These are phyloP conservation scores for Asbolus verrucosus DNA, from an alignment of 1,140 invertebrate species.

Conservation along the genomic window DNA sequence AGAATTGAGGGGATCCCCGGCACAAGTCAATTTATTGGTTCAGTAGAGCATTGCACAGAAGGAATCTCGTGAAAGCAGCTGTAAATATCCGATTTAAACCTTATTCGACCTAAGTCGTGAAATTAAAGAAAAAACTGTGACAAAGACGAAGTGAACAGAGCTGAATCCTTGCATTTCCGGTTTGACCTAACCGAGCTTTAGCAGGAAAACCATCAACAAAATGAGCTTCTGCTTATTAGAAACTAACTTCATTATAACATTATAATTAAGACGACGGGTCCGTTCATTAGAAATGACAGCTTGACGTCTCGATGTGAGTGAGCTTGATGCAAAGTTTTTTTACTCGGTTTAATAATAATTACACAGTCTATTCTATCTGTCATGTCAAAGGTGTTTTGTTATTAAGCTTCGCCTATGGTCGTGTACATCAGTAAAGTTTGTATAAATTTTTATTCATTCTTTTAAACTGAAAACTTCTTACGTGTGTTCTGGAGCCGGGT, in stretches of 20 bases:
- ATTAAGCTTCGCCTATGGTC: not conserved
- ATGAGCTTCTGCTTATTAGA: slow-evolving; percentile 25
- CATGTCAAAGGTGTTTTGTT: not conserved
- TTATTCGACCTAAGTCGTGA: slow-evolving; percentile 4
- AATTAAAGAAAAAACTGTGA: slow-evolving; percentile 21
- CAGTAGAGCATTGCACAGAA: slow-evolving; percentile 24
- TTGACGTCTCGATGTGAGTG: slow-evolving; percentile 8
- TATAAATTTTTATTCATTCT: not conserved
- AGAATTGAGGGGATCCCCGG: not conserved
- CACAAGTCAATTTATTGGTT: slow-evolving; percentile 35
- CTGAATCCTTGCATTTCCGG: slow-evolving; percentile 9
- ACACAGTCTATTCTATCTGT: no score
- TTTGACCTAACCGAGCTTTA: not conserved
- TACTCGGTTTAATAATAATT: not conserved
- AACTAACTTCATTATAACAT: slow-evolving; percentile 34
- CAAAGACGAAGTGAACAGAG: slow-evolving; percentile 11
- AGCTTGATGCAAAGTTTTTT: slow-evolving; percentile 11
- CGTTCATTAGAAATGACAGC: slow-evolving; percentile 37
- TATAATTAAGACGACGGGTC: slow-evolving; percentile 33
- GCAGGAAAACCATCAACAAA: slow-evolving; percentile 1
- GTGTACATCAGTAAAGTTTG: no score
- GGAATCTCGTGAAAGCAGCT: slow-evolving; percentile 30
- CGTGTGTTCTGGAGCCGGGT: not conserved
- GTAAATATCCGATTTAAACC: slow-evolving; percentile 32
- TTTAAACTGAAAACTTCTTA: not conserved